These are phyloP conservation scores for Scartelaos histophorus DNA, from an alignment of 2,113 vertebrate species.

Conservation along the genomic window DNA sequence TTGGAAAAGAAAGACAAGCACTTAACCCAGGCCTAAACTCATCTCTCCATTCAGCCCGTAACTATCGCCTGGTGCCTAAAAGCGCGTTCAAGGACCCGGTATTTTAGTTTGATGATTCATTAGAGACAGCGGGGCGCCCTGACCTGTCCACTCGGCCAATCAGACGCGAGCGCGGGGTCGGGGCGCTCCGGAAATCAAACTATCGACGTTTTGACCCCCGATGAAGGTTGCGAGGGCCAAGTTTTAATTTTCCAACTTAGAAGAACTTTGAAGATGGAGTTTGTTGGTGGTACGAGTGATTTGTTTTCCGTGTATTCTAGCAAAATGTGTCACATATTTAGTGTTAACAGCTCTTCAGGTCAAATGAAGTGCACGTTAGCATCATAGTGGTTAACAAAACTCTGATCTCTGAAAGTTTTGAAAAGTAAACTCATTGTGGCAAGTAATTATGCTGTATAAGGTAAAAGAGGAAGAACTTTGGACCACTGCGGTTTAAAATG, in stretches of 20 bases:
- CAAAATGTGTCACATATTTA: too few species aligned
- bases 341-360: too few species aligned
- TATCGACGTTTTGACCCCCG: neutral
- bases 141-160: slow-evolving; percentile 17
- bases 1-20: slow-evolving; percentile 25
- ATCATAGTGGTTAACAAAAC: too few species aligned
- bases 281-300: neutral
- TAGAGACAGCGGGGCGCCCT: slow-evolving; percentile 28
- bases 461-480: too few species aligned
- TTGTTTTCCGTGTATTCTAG: too few species aligned
- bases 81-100: slow-evolving; percentile 31
- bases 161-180: neutral
- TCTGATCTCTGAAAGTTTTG: too few species aligned
- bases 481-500: too few species aligned
- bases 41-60: slow-evolving; percentile 32
- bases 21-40: slow-evolving; percentile 22
- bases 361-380: too few species aligned
- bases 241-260: slow-evolving; percentile 9
- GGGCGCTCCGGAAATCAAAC: slow-evolving; percentile 20
- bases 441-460: too few species aligned
- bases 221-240: neutral
- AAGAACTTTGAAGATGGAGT: neutral
- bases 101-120: slow-evolving; percentile 37
- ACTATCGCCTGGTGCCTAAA: slow-evolving; percentile 42
- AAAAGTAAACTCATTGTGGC: too few species aligned